Conservation (phyloP, 2,797 vertebrate genomes). For the Monodelphis domestica region DNA sequence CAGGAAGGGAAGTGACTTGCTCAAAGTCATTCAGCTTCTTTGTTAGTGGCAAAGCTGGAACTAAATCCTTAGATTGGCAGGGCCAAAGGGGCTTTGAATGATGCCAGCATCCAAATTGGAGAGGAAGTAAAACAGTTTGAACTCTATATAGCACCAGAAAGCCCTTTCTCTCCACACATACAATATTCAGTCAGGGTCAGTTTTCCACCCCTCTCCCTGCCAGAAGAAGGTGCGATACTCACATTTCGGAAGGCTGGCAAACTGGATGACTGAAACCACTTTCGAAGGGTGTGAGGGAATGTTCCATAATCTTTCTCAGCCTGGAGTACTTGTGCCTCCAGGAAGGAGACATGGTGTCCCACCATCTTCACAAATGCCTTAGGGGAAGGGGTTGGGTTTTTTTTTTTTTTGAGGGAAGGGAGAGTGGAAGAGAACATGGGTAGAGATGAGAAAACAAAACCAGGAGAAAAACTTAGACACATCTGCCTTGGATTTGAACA, state of each 20-base stretch:
- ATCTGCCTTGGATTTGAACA: not conserved
- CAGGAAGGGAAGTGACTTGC: not conserved
- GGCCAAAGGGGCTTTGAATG: not conserved
- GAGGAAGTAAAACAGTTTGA: not conserved
- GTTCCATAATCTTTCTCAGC: slow-evolving; percentile 68
- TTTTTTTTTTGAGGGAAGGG: not conserved
- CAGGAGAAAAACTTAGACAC: slow-evolving; percentile 43
- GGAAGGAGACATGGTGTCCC: slow-evolving; percentile 67
- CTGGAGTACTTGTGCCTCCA: slow-evolving; percentile 78
- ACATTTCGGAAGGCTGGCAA: slow-evolving; percentile 68
- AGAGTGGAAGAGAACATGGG: not conserved
- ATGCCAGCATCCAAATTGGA: not conserved
- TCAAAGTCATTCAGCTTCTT: not conserved
- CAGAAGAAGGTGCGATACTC: slow-evolving; percentile 62
- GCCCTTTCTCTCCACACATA: not conserved
- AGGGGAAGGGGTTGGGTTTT: not conserved
- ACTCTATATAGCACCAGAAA: not conserved
- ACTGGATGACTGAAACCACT: slow-evolving; percentile 63
- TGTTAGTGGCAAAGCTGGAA: not conserved
- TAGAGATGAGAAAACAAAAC: slow-evolving; percentile 1
- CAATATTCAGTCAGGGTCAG: not conserved
- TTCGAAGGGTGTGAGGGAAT: slow-evolving; percentile 69
- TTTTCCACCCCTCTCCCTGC: not conserved
- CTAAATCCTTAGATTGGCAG: not conserved
- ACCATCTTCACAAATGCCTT: slow-evolving; percentile 82